Percentiles rank a stretch among this genome's conserved stretches.
Conservation (phyloP, 2,888 invertebrate genomes). For the Dyspetes luteomarginatus region DNA sequence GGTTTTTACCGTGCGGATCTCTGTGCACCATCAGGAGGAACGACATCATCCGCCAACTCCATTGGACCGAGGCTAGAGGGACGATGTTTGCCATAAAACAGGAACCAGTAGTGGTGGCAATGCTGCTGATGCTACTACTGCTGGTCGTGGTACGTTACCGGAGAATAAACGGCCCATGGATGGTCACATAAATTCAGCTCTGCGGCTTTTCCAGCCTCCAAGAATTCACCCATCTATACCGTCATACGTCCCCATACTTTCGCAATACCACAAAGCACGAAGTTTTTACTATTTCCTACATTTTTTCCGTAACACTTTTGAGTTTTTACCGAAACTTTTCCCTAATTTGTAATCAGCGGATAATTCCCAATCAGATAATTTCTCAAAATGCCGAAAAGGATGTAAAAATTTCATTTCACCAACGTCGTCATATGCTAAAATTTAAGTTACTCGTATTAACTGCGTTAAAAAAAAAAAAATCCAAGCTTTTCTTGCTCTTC, state of each 20-base stretch:
- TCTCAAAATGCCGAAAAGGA: no score
- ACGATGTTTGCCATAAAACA: conserved; percentile 76
- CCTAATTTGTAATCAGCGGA: no score
- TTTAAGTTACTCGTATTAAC: no score
- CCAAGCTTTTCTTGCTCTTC: no score
- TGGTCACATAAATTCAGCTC: conserved; percentile 71
- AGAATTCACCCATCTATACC: not conserved
- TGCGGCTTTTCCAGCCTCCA: conserved; percentile 38
- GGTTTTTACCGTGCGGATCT: conserved; percentile 64
- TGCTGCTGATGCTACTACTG: not conserved
- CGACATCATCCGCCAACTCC: conserved; percentile 9
- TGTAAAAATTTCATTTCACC: no score
- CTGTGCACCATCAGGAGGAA: conserved; percentile 5
- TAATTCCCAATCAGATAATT: no score
- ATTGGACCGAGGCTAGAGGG: conserved; percentile 70
- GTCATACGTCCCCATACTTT: not conserved
- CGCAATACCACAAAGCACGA: no score
- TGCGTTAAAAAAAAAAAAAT: no score
- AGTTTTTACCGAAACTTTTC: no score
- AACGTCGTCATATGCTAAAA: no score
- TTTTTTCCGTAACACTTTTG: no score
- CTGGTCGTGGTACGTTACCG: conserved; percentile 68
- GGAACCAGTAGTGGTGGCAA: conserved; percentile 52
- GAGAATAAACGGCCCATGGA: conserved; percentile 76
- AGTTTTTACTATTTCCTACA: no score